A percentile compares a stretch with the other conserved stretches of the same genome.
phyloP scores from a whole-genome alignment of 1,140 invertebrate species.

The Bombus picipes region DNA sequence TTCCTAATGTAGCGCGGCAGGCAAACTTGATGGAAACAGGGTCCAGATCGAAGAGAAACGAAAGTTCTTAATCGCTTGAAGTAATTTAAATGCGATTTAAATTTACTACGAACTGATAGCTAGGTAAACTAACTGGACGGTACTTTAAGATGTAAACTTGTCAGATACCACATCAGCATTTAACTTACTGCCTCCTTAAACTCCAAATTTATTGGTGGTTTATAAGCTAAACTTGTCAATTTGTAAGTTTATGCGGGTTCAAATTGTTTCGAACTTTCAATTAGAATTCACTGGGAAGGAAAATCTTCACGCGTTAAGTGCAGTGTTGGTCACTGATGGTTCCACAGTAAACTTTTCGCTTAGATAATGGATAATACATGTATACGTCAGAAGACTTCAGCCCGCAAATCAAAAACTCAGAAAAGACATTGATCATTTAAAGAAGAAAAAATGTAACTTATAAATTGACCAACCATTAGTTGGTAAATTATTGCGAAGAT shows the following conservation, averaged over 20 bases:
- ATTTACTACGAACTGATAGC: background rate
- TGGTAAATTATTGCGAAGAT: background rate
- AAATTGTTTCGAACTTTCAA: background rate
- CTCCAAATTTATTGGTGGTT: background rate
- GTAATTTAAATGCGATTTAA: constrained; percentile 4
- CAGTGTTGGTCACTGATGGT: background rate
- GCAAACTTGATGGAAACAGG: too few species aligned
- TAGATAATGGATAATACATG: background rate
- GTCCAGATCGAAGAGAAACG: too few species aligned
- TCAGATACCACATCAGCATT: too few species aligned
- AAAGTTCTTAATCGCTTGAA: too few species aligned
- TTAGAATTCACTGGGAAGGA: background rate
- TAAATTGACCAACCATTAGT: background rate
- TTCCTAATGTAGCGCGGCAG: background rate
- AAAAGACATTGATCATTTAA: background rate
- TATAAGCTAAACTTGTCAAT: background rate
- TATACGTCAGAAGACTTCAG: background rate
- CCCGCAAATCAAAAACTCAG: background rate
- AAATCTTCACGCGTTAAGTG: background rate
- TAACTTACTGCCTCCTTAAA: constrained; percentile 2
- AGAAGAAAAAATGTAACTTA: background rate
- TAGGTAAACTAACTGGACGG: background rate
- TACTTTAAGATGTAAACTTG: constrained; percentile 5
- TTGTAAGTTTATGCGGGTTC: background rate
- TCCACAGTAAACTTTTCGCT: background rate